Base-by-base conservation (phyloP, 2,888 invertebrate species). In the Synergus japonicus region DNA sequence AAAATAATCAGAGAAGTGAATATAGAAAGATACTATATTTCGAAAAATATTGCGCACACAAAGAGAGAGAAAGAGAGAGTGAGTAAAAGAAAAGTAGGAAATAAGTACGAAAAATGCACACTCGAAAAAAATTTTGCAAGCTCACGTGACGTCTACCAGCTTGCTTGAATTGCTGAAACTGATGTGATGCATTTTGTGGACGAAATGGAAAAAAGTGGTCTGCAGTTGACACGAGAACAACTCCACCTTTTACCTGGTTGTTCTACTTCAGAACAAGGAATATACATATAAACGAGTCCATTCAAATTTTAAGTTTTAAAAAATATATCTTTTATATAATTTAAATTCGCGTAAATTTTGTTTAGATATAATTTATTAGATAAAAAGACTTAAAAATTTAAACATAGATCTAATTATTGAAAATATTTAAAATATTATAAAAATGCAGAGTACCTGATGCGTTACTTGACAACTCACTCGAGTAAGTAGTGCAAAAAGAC, bases 91-190 rank as follows among this genome's bases (percentile, higher is more conserved):
- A n/a, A 37, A 29, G 8, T 29, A 69, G 49, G 49, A 49, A 49
- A 29, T 1, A 18, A 10, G 22, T 69, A 46, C 7, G 44, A 9
- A 49, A 69, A 69, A 49, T 46, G 54, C 37, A n/a, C 37, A 73
- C 9, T 41, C 10, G 9, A 54, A 60, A 73, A n/a, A 15, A 37
- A 4, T 54, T 73, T 54, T 37, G 15, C 49, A 10, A 37, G 29
- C 73, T 9, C 54, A 29, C 54, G 73, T 73, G 18, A 44, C 18
- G n/a, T 37, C 54, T 37, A 73, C n/a, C 73, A 73, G 73, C 54
- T 41, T 54, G 37, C 37, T 54, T 29, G 49, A 54, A 73, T 49
- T n/a, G n/a, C 37, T 29, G 54, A 15, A 49, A 73, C 54, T 41
- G 29, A 1, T 73, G 73, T 37, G 37, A 54, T 49, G n/a, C 37